phyloP scores from a whole-genome alignment of 1,140 invertebrate species.

The Anagrus nilaparvatae region DNA sequence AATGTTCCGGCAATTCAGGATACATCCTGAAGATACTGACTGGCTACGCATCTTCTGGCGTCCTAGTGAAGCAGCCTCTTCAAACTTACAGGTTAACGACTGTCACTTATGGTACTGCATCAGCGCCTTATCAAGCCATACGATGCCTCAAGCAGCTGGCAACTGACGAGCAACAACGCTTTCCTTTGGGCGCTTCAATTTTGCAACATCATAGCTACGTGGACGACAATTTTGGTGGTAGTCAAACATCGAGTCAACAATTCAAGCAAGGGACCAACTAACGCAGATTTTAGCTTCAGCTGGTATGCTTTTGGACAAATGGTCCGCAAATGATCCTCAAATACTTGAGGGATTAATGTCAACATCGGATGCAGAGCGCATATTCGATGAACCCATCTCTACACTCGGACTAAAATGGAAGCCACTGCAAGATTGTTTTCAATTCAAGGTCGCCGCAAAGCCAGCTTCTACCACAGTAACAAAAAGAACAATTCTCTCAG shows the following conservation, averaged over 20 bases:
- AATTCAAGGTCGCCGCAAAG: no score
- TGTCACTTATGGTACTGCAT: neutral
- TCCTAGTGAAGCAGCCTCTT: neutral
- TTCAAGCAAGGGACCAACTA: neutral
- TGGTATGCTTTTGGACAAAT: conserved; percentile 6
- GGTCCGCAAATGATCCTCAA: no score
- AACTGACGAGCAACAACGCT: conserved; percentile 1
- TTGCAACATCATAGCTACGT: conserved; percentile 3
- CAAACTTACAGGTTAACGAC: neutral
- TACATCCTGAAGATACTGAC: no score
- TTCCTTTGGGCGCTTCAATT: neutral
- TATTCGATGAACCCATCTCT: no score
- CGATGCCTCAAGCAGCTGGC: conserved; percentile 5
- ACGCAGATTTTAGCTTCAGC: neutral
- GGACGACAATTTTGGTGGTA: conserved; percentile 6
- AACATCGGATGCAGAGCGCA: no score
- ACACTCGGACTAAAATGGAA: no score
- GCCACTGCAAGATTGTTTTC: no score
- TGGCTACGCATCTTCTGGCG: no score
- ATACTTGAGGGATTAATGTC: no score
- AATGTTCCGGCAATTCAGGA: no score
- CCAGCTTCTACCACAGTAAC: no score
- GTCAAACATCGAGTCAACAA: neutral
- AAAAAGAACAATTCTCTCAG: no score
- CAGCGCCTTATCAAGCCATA: neutral